Percentiles rank a stretch among this genome's conserved stretches.
Conservation (phyloP, 2,113 vertebrate species). For the Baryphthengus martii region DNA sequence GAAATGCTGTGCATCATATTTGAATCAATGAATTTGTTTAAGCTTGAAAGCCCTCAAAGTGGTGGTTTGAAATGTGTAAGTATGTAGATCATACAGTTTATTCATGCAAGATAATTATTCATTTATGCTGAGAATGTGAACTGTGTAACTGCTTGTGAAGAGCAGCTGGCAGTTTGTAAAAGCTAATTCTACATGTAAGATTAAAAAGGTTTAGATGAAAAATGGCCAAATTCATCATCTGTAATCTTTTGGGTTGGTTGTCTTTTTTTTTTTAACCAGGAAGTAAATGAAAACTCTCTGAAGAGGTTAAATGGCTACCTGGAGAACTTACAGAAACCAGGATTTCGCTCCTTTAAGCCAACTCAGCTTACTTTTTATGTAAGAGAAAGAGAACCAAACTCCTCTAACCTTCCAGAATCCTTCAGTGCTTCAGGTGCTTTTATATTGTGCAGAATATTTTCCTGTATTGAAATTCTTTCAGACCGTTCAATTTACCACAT, state of each 20-base stretch:
- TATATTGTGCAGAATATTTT: not conserved
- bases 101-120: not conserved
- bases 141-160: not conserved
- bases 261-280: slow-evolving; percentile 71
- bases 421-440: slow-evolving; percentile 75
- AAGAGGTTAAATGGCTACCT: slow-evolving; percentile 93
- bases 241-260: not conserved
- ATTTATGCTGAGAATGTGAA: not conserved
- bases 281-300: slow-evolving; percentile 96
- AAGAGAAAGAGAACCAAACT: slow-evolving; percentile 80
- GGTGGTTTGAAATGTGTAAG: not conserved
- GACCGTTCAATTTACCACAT: not conserved
- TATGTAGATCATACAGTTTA: not conserved
- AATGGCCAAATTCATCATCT: not conserved
- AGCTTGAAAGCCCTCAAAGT: not conserved
- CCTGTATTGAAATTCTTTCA: not conserved
- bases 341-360: slow-evolving; percentile 79
- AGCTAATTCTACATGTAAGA: not conserved
- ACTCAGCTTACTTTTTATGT: slow-evolving; percentile 91
- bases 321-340: slow-evolving; percentile 90
- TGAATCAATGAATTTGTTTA: not conserved
- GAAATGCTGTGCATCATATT: not conserved
- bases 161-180: not conserved
- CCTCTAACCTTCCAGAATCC: slow-evolving; percentile 67
- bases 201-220: not conserved